These are phyloP conservation scores for Phrynocephalus guinanensis DNA, from an alignment of 2,797 vertebrate species.

Conservation along the genomic window DNA sequence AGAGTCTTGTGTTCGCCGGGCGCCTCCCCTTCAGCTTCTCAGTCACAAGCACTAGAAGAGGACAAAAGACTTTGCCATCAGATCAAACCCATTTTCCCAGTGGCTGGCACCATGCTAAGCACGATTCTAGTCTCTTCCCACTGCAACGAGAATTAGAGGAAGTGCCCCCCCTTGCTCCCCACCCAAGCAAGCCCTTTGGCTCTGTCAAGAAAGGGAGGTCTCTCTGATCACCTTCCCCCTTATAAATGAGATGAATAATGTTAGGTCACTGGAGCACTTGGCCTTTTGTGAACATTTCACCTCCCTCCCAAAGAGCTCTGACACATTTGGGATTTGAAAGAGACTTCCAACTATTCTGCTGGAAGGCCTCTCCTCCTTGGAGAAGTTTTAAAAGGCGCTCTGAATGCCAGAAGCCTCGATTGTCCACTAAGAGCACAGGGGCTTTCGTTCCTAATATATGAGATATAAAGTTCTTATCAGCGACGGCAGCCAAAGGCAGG, in stretches of 20 bases:
- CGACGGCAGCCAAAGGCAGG: neutral
- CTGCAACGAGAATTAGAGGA: neutral
- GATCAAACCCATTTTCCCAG: neutral
- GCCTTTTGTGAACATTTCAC: slow-evolving; percentile 41
- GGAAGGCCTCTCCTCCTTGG: neutral
- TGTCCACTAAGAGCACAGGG: neutral
- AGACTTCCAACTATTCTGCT: slow-evolving; percentile 5
- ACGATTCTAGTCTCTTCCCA: slow-evolving; percentile 37
- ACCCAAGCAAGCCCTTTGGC: slow-evolving; percentile 49
- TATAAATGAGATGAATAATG: slow-evolving; percentile 52
- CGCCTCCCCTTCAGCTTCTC: slow-evolving; percentile 27
- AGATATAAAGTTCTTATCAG: slow-evolving; percentile 33
- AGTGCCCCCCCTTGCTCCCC: slow-evolving; percentile 34
- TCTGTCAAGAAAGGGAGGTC: slow-evolving; percentile 55
- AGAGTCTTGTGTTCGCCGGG: neutral
- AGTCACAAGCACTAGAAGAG: neutral
- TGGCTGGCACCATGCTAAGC: slow-evolving; percentile 48
- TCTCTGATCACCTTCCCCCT: slow-evolving; percentile 64
- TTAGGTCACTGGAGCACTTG: slow-evolving; percentile 59
- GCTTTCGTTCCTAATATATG: neutral
- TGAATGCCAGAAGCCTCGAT: neutral
- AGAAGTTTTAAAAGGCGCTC: neutral
- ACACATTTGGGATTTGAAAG: slow-evolving; percentile 28
- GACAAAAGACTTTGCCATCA: slow-evolving; percentile 20
- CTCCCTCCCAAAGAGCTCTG: slow-evolving; percentile 44